Conservation (phyloP, 1,140 invertebrate species). For the Euwallacea similis region DNA sequence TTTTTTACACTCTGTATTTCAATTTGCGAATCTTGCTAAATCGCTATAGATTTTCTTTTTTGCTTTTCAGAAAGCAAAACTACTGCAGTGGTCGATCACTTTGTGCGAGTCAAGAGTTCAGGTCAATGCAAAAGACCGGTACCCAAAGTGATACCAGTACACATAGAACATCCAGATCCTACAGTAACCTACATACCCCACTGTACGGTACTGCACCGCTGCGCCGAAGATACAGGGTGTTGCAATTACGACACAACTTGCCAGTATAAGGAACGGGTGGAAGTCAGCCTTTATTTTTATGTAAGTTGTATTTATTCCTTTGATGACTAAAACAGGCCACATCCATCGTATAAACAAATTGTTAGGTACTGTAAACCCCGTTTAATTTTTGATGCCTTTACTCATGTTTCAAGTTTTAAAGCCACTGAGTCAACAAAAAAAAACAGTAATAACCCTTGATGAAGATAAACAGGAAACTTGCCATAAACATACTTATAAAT, state of each 20-base stretch:
- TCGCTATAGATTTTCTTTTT: background rate
- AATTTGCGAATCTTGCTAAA: background rate
- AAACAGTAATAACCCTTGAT: background rate
- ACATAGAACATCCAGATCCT: constrained; percentile 65
- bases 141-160: constrained; percentile 63
- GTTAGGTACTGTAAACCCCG: too few species aligned
- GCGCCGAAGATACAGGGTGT: constrained; percentile 77
- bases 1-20: too few species aligned
- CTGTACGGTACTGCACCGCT: constrained; percentile 73
- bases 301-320: constrained; percentile 59
- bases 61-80: constrained; percentile 41
- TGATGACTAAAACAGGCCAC: background rate
- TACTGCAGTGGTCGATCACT: constrained; percentile 60
- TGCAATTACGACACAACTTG: constrained; percentile 66
- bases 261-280: constrained; percentile 64
- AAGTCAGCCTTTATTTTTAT: constrained; percentile 70
- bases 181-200: constrained; percentile 72
- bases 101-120: constrained; percentile 60
- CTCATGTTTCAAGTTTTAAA: background rate
- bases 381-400: background rate
- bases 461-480: constrained; percentile 1
- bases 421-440: background rate
- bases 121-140: constrained; percentile 65
- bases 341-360: constrained; percentile 11
- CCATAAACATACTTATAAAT: background rate